A percentile compares a stretch with the other conserved stretches of the same genome.
These are phyloP conservation scores for Micrasema minimum DNA, from an alignment of 1,140 invertebrate species.

Conservation along the genomic window DNA sequence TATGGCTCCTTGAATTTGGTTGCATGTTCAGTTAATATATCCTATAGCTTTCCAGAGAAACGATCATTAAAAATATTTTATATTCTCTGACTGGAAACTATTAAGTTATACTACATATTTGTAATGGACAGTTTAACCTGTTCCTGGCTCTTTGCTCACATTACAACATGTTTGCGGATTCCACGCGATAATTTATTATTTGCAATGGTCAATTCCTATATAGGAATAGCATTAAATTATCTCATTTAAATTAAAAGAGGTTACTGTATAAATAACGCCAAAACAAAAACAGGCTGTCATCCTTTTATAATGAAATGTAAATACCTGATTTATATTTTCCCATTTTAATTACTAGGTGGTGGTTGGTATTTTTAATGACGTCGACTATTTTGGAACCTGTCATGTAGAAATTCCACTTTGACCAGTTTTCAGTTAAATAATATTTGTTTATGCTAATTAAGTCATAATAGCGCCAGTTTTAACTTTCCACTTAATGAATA, in stretches of 20 bases:
- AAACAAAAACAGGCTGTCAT: constrained; percentile 7
- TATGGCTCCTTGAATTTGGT: constrained; percentile 39
- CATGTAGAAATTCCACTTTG: constrained; percentile 21
- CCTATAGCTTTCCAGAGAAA: background rate
- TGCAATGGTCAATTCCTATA: no score
- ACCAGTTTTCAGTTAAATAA: constrained; percentile 30
- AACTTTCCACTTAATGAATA: constrained; percentile 29
- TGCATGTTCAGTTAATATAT: constrained; percentile 31
- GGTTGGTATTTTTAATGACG: constrained; percentile 5
- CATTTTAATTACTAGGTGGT: constrained; percentile 25
- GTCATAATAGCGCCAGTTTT: constrained; percentile 14
- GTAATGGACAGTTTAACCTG: no score
- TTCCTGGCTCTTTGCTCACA: no score
- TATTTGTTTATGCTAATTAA: constrained; percentile 33
- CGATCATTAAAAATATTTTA: no score
- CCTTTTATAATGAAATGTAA: constrained; percentile 14
- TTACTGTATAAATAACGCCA: no score
- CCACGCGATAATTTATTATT: no score
- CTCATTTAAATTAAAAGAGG: constrained; percentile 1
- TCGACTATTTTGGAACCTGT: constrained; percentile 16
- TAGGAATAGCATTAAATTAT: background rate
- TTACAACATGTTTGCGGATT: no score
- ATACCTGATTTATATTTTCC: constrained; percentile 9
- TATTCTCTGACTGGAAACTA: no score
- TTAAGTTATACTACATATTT: no score